These are phyloP conservation scores for Aricia agestis DNA, from an alignment of 1,140 invertebrate genomes.

Conservation along the genomic window DNA sequence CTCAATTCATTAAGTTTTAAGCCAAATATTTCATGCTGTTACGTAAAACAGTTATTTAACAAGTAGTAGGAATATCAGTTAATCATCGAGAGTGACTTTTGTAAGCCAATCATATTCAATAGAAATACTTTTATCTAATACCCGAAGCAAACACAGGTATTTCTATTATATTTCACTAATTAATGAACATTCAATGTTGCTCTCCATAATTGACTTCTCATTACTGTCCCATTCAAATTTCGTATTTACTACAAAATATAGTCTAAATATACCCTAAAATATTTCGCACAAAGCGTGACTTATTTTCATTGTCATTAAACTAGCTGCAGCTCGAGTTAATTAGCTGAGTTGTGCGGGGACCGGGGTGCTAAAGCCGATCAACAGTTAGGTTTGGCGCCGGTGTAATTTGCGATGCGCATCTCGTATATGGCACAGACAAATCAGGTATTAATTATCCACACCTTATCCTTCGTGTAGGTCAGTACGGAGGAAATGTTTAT, in stretches of 20 bases:
- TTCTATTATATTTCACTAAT: no score
- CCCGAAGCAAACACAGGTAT: no score
- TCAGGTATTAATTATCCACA: constrained; percentile 69
- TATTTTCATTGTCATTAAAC: no score
- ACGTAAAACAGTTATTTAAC: not conserved
- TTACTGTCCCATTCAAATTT: no score
- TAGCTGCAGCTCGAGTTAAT: not conserved
- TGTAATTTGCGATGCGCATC: constrained; percentile 61
- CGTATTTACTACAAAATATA: no score
- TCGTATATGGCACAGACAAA: constrained; percentile 66
- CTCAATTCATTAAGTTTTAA: constrained; percentile 8
- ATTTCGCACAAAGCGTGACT: no score
- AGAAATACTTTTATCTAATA: not conserved
- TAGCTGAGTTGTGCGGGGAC: constrained; percentile 4
- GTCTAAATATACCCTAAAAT: no score
- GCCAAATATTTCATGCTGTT: not conserved
- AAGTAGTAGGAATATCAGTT: not conserved
- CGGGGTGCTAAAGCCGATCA: constrained; percentile 56
- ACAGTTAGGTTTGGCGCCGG: constrained; percentile 69
- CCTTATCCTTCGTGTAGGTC: constrained; percentile 48
- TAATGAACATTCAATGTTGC: not conserved
- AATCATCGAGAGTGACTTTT: not conserved
- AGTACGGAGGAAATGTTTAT: constrained; percentile 30
- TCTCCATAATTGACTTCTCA: not conserved
- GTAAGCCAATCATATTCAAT: not conserved